Percentiles rank a stretch among this genome's conserved stretches.
Evolutionary conservation across 1,140 invertebrate species (phyloP).

Genomic region (Trypoxylus dichotomus): DNA sequence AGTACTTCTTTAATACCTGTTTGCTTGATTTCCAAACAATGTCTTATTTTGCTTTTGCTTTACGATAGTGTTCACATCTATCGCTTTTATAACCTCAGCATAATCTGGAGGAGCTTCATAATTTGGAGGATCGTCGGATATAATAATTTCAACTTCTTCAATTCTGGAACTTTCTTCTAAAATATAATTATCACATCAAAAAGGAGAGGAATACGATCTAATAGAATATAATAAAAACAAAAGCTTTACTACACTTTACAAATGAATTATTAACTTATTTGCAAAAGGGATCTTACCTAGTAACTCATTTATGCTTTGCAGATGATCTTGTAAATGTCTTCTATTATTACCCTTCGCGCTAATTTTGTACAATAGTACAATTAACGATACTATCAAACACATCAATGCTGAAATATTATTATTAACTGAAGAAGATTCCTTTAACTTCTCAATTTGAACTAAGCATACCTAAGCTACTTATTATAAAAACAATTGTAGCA

Average conservation of each 20-base stretch:
- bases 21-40: neutral
- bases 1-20: too few relatives aligned
- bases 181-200: neutral
- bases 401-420: constrained; percentile 56
- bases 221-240: too few relatives aligned
- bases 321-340: constrained; percentile 64
- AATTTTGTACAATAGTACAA: constrained; percentile 66
- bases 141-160: constrained; percentile 56
- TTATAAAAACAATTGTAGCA: constrained; percentile 65
- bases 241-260: too few relatives aligned
- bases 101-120: constrained; percentile 74
- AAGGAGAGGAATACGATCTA: too few relatives aligned
- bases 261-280: constrained; percentile 23
- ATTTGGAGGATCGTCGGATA: constrained; percentile 66
- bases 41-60: neutral
- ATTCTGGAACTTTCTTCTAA: constrained; percentile 10
- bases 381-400: constrained; percentile 64
- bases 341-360: constrained; percentile 59
- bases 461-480: constrained; percentile 62
- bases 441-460: constrained; percentile 30
- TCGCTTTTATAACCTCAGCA: constrained; percentile 65
- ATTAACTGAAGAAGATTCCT: neutral
- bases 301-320: constrained; percentile 69
- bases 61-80: constrained; percentile 27
- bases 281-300: constrained; percentile 55